phyloP scores from a whole-genome alignment of 1,140 invertebrate species.

The Achatina immaculata region DNA sequence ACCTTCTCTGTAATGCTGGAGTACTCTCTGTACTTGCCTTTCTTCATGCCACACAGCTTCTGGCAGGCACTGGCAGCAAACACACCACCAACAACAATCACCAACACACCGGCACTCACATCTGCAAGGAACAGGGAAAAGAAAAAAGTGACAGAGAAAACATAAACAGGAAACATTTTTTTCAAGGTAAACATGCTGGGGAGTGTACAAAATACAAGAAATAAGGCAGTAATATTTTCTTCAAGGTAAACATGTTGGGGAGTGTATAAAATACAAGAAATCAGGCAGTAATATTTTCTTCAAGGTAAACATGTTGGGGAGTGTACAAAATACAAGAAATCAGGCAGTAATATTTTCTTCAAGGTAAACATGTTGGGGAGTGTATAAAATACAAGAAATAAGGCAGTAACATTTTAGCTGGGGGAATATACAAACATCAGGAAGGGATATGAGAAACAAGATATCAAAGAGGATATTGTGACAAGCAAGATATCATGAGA shows the following conservation, averaged over 20 bases:
- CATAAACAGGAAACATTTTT: background rate
- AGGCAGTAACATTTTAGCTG: background rate
- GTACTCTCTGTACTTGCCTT: constrained; percentile 2
- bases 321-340: too few relatives aligned
- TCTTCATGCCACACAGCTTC: constrained; percentile 42
- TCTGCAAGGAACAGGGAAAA: constrained; percentile 33
- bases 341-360: background rate
- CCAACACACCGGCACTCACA: constrained; percentile 39
- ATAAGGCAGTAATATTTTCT: background rate
- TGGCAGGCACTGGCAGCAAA: constrained; percentile 46
- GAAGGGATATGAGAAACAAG: background rate
- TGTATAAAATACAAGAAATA: too few relatives aligned
- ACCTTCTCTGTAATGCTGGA: background rate
- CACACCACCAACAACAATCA: constrained; percentile 40
- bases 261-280: background rate
- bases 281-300: background rate
- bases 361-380: background rate
- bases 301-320: too few relatives aligned
- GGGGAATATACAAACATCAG: too few relatives aligned
- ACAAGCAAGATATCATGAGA: too few relatives aligned
- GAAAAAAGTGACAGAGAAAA: background rate
- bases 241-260: too few relatives aligned
- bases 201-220: too few relatives aligned
- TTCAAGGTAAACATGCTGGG: background rate
- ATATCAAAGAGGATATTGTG: too few relatives aligned